Conservation (phyloP, 1,140 invertebrate species). For the Drosophila yakuba region DNA sequence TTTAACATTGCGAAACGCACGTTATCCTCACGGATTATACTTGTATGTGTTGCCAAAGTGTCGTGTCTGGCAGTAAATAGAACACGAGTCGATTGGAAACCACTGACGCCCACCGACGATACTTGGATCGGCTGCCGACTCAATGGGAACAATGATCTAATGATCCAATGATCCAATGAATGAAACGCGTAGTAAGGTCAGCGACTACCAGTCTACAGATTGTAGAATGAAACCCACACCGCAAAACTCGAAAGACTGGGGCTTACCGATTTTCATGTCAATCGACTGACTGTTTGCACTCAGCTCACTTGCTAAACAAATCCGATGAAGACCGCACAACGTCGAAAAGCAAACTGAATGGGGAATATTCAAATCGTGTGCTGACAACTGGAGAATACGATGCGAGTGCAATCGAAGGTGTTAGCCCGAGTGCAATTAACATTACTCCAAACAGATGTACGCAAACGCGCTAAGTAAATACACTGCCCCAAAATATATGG, state of each 20-base stretch:
- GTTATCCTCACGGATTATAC: constrained; percentile 28
- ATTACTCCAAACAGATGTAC: constrained; percentile 30
- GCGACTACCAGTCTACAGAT: constrained; percentile 47
- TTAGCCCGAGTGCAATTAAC: constrained; percentile 51
- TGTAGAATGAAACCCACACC: constrained; percentile 25
- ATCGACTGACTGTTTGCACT: constrained; percentile 14
- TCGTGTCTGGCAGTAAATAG: constrained; percentile 55
- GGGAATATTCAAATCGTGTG: constrained; percentile 67
- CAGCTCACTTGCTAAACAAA: constrained; percentile 14
- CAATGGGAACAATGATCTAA: constrained; percentile 64
- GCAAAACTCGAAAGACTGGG: constrained; percentile 14
- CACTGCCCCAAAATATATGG: neutral
- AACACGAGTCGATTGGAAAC: constrained; percentile 48
- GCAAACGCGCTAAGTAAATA: constrained; percentile 6
- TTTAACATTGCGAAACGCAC: constrained; percentile 29
- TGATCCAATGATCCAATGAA: constrained; percentile 77
- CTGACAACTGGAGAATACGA: constrained; percentile 55
- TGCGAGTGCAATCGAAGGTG: constrained; percentile 51
- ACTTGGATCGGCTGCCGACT: constrained; percentile 35
- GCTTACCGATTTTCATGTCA: constrained; percentile 75
- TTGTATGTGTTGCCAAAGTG: constrained; percentile 31
- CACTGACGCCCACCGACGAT: constrained; percentile 57
- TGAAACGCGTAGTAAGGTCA: constrained; percentile 63
- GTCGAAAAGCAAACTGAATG: constrained; percentile 70
- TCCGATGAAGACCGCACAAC: constrained; percentile 48